These are phyloP conservation scores for Drosophila merina DNA, from an alignment of 2,888 invertebrate species.

Conservation along the genomic window DNA sequence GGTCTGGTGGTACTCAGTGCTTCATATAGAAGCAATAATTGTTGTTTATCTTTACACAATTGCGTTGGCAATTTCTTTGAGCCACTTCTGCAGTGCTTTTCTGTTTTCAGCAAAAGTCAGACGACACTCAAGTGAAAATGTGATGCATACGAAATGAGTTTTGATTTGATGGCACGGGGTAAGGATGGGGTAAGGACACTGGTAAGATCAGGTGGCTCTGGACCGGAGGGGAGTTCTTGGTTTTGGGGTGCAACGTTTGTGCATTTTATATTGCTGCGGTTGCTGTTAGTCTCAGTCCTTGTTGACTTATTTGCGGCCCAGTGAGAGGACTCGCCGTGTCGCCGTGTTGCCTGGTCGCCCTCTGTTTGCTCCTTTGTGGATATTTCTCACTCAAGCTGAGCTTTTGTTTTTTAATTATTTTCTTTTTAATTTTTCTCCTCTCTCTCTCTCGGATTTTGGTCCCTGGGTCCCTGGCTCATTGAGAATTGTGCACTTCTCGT, in stretches of 20 bases:
- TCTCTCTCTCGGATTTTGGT: conserved; percentile 17
- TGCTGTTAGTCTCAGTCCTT: conserved; percentile 18
- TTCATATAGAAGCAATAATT: conserved; percentile 73
- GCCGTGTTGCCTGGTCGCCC: neutral
- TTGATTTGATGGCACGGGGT: conserved; percentile 66
- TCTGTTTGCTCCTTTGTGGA: conserved; percentile 8
- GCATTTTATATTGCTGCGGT: conserved; percentile 72
- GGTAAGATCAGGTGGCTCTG: conserved; percentile 25
- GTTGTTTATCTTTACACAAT: conserved; percentile 81
- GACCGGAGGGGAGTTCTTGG: conserved; percentile 25
- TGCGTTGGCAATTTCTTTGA: conserved; percentile 77
- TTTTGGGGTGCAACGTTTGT: conserved; percentile 60
- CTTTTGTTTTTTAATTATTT: conserved; percentile 49
- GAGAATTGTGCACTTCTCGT: conserved; percentile 54
- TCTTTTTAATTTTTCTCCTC: conserved; percentile 60
- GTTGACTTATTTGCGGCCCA: conserved; percentile 73
- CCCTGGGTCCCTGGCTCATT: conserved; percentile 40
- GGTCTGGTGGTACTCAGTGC: conserved; percentile 12
- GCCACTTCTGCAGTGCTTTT: conserved; percentile 30
- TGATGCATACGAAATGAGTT: conserved; percentile 80
- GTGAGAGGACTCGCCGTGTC: conserved; percentile 19
- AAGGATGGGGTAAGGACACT: neutral
- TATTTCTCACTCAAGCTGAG: conserved; percentile 15
- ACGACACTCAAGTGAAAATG: conserved; percentile 68
- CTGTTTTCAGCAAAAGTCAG: conserved; percentile 51